Evolutionary conservation across 2,888 invertebrate genomes (phyloP).

Genomic region (Xestia xanthographa): DNA sequence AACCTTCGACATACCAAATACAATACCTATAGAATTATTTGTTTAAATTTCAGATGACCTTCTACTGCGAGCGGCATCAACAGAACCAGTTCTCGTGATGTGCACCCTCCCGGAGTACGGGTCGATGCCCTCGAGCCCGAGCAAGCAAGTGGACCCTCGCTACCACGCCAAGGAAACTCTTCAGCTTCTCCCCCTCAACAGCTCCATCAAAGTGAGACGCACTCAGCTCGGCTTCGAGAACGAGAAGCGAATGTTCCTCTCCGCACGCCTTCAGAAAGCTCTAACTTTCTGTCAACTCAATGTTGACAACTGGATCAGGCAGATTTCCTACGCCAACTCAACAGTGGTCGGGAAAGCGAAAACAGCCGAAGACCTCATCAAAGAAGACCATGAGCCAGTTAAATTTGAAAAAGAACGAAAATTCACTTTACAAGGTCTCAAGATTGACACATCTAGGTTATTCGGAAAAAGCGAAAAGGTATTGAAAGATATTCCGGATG

Average conservation of each 20-base stretch:
- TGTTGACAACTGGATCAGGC: conserved; percentile 92
- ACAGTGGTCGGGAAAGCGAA: conserved; percentile 84
- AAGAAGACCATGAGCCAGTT: conserved; percentile 88
- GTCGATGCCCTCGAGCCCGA: conserved; percentile 85
- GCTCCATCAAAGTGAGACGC: conserved; percentile 84
- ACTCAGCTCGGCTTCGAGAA: conserved; percentile 92
- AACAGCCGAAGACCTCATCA: conserved; percentile 90
- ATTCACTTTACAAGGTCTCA: conserved; percentile 88
- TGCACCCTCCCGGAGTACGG: conserved; percentile 91
- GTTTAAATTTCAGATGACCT: conserved; percentile 86
- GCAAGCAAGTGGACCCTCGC: conserved; percentile 89
- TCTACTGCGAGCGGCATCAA: conserved; percentile 91
- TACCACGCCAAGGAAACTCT: conserved; percentile 90
- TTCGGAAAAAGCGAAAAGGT: conserved; percentile 89
- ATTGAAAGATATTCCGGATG: conserved; percentile 89
- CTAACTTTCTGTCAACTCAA: conserved; percentile 92
- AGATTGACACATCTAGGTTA: conserved; percentile 87
- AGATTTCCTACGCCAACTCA: conserved; percentile 89
- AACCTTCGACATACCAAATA: not conserved
- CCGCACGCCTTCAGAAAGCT: conserved; percentile 92
- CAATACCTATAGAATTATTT: not conserved
- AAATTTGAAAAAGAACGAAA: conserved; percentile 89
- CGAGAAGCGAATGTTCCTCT: conserved; percentile 92
- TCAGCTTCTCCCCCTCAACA: conserved; percentile 86
- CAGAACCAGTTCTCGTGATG: conserved; percentile 92